phyloP scores from a whole-genome alignment of 2,113 vertebrate genomes.

The Seriola rivoliana region DNA sequence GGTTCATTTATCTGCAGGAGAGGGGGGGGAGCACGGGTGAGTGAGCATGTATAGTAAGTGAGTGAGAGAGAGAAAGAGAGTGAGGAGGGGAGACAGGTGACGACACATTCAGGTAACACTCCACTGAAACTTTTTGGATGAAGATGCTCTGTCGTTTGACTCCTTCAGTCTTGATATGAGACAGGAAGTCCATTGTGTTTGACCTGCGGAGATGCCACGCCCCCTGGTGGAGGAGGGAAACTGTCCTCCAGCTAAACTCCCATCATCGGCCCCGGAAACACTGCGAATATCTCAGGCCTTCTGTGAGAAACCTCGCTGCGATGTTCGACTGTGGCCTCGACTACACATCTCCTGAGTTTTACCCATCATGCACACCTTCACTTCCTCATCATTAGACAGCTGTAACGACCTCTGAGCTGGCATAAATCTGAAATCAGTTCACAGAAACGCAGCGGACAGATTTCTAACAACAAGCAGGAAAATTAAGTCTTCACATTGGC shows the following conservation, averaged over 20 bases:
- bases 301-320: too few relatives aligned
- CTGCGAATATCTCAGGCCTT: too few relatives aligned
- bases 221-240: slow-evolving; percentile 34
- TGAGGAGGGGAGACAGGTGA: background rate
- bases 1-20: background rate
- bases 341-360: too few relatives aligned
- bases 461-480: too few relatives aligned
- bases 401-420: too few relatives aligned
- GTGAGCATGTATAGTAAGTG: background rate
- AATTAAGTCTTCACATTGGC: too few relatives aligned
- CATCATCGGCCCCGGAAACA: too few relatives aligned
- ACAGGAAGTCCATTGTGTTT: background rate
- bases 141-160: background rate
- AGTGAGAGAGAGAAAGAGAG: background rate
- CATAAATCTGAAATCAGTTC: too few relatives aligned
- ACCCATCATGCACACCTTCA: too few relatives aligned
- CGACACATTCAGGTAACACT: background rate
- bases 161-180: background rate
- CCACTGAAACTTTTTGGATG: background rate
- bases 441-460: too few relatives aligned
- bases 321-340: too few relatives aligned
- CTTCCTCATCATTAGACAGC: too few relatives aligned
- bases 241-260: background rate
- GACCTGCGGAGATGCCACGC: background rate
- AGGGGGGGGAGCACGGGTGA: background rate